A percentile compares a stretch with the other conserved stretches of the same genome.
Conservation (phyloP, 1,140 invertebrate species). For the Drosophila pseudoobscura region DNA sequence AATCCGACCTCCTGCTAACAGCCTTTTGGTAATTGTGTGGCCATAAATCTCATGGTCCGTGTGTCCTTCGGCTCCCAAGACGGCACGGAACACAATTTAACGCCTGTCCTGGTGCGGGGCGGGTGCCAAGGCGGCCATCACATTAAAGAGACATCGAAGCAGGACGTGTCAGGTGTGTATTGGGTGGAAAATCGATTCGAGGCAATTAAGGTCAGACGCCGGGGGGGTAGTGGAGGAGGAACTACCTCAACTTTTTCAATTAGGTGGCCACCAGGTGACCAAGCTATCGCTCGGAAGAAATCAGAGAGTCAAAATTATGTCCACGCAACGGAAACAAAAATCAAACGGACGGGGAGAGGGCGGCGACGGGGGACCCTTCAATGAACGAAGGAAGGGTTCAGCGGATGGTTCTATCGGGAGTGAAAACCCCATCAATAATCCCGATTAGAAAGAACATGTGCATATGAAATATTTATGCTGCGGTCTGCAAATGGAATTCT, state of each 20-base stretch:
- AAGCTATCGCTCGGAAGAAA: conserved; percentile 65
- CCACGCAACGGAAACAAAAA: conserved; percentile 18
- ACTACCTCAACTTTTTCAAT: conserved; percentile 75
- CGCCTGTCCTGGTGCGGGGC: conserved; percentile 46
- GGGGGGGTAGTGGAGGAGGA: conserved; percentile 8
- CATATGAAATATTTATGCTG: conserved; percentile 60
- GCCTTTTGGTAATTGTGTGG: conserved; percentile 63
- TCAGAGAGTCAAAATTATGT: conserved; percentile 63
- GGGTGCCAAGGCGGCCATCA: conserved; percentile 30
- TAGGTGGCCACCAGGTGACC: conserved; percentile 53
- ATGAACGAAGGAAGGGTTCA: not conserved
- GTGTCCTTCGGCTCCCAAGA: conserved; percentile 40
- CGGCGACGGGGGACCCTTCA: too few species aligned
- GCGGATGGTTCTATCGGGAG: not conserved
- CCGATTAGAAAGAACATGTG: conserved; percentile 50
- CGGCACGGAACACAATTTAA: conserved; percentile 45
- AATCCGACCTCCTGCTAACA: conserved; percentile 20
- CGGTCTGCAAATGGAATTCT: conserved; percentile 39
- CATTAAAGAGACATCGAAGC: conserved; percentile 46
- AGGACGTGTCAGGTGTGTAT: conserved; percentile 33
- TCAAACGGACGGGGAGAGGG: conserved; percentile 3
- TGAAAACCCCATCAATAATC: conserved; percentile 28
- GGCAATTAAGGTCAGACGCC: conserved; percentile 66
- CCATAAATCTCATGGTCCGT: conserved; percentile 61
- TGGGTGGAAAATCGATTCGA: conserved; percentile 63